Evolutionary conservation across 2,113 vertebrate species (phyloP).

Genomic region (Passer domesticus): DNA sequence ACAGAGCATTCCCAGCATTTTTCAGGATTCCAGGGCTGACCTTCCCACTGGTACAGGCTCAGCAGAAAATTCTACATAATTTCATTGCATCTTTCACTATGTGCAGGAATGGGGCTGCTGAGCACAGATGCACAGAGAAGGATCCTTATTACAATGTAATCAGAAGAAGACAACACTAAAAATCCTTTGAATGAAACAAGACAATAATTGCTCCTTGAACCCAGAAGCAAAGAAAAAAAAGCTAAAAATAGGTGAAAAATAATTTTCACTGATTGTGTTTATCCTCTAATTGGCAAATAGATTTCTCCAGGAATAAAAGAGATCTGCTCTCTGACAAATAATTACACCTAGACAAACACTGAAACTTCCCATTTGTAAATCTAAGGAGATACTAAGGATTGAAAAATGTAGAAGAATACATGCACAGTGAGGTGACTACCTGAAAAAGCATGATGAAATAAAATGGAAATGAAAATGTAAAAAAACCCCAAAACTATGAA

Average conservation of each 20-base stretch:
- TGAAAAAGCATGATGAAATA: background rate
- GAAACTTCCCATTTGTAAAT: background rate
- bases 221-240: background rate
- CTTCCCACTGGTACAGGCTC: background rate
- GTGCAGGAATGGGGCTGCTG: background rate
- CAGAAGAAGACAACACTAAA: background rate
- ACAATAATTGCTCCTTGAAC: background rate
- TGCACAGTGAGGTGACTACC: background rate
- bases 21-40: background rate
- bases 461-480: background rate
- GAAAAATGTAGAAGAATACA: background rate
- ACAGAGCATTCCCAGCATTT: background rate
- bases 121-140: background rate
- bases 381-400: background rate
- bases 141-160: background rate
- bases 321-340: background rate
- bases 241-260: background rate
- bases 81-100: background rate
- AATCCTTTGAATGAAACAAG: background rate
- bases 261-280: background rate
- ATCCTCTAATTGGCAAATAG: background rate
- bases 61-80: constrained; percentile 2
- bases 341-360: background rate
- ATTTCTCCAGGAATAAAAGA: background rate
- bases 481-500: background rate